phyloP scores from a whole-genome alignment of 2,797 vertebrate genomes.

The Harpagifer antarcticus region DNA sequence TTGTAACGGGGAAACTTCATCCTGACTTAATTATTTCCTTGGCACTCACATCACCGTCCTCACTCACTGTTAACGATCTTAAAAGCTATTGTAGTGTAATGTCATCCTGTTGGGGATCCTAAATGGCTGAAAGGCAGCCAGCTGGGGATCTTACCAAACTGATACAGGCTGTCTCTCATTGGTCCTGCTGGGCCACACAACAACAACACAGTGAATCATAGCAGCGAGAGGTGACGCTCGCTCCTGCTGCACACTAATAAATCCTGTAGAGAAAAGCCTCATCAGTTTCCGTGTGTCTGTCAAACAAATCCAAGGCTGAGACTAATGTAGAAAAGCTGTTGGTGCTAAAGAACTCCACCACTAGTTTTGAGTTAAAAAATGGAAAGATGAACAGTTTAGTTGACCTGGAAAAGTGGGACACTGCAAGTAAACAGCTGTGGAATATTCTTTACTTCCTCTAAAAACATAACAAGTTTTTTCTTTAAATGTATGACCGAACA shows the following conservation, averaged over 20 bases:
- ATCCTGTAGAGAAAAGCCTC: constrained; percentile 28
- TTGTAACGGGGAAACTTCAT: neutral
- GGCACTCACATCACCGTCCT: neutral
- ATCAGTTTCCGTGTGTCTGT: constrained; percentile 22
- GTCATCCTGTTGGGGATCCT: constrained; percentile 46
- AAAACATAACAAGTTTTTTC: too few relatives aligned
- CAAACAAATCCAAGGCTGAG: constrained; percentile 19
- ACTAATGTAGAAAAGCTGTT: constrained; percentile 8
- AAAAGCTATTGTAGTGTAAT: constrained; percentile 48
- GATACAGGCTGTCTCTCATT: constrained; percentile 59
- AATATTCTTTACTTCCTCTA: too few relatives aligned
- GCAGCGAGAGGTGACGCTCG: constrained; percentile 19
- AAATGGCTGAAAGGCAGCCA: constrained; percentile 22
- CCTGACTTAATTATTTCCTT: constrained; percentile 28
- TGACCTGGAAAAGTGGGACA: too few relatives aligned
- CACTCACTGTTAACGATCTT: neutral
- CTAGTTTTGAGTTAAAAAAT: neutral
- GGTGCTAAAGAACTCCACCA: neutral
- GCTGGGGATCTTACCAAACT: neutral
- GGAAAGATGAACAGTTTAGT: neutral
- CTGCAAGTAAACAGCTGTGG: too few relatives aligned
- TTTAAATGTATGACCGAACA: neutral
- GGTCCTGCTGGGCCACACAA: constrained; percentile 30
- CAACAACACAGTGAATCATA: constrained; percentile 38
- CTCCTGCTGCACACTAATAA: constrained; percentile 47